phyloP scores from a whole-genome alignment of 2,888 invertebrate species.

The Euspilapteryx auroguttella region DNA sequence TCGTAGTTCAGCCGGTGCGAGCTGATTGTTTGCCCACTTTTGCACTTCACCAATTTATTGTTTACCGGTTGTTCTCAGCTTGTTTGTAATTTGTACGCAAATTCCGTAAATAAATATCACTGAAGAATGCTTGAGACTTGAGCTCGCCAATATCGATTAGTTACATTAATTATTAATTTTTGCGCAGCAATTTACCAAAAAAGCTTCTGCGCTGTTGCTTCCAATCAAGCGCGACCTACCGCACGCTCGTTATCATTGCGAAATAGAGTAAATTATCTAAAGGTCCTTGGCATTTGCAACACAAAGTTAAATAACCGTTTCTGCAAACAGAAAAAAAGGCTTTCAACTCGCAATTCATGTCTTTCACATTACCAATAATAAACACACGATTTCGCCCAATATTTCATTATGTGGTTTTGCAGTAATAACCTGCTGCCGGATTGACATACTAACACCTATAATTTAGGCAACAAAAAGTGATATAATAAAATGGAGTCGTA shows the following conservation, averaged over 20 bases:
- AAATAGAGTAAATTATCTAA: too few species aligned
- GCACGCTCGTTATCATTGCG: too few species aligned
- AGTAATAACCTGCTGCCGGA: constrained; percentile 35
- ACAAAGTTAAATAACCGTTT: not conserved
- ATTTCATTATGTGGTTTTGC: constrained; percentile 30
- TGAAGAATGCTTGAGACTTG: too few species aligned
- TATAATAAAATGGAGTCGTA: constrained; percentile 29
- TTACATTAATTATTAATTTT: too few species aligned
- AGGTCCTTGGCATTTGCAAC: not conserved
- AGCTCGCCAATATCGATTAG: too few species aligned
- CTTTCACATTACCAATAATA: constrained; percentile 8
- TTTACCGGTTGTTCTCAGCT: constrained; percentile 10
- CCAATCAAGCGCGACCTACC: too few species aligned
- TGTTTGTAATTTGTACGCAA: too few species aligned
- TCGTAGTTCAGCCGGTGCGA: constrained; percentile 5
- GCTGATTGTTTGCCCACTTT: constrained; percentile 18
- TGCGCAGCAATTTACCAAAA: too few species aligned
- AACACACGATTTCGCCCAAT: constrained; percentile 13
- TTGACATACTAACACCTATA: constrained; percentile 34
- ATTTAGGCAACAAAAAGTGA: constrained; percentile 35
- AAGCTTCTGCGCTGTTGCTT: too few species aligned
- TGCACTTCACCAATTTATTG: constrained; percentile 14
- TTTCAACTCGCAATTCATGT: not conserved
- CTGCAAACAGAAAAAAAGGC: not conserved
- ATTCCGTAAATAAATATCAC: too few species aligned